Base-by-base conservation (phyloP, 2,113 vertebrate species). In the Orientallactaga bullata region DNA sequence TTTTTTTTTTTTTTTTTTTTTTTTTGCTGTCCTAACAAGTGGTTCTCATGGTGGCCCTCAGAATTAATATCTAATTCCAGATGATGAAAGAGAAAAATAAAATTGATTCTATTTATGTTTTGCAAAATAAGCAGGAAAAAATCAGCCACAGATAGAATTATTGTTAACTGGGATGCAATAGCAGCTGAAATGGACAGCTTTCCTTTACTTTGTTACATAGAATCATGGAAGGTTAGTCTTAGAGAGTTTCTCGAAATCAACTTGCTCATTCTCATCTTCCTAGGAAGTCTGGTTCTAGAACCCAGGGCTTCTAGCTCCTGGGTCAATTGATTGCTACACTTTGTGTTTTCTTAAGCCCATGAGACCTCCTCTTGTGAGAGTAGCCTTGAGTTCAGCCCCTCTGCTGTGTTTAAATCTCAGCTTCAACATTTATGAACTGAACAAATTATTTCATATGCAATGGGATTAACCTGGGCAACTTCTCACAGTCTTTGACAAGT, bases 81-180 rank as follows among this genome's bases (percentile, higher is more conserved):
- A 72, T 61, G 5, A 73, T 37, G 58, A 71, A 76, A 18, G 39
- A 86, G 26, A 39, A 65, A 1, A 26, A 51, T 26, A 63, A 1
- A 37, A 72, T 73, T 77, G 51, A n/a, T 47, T 65, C 39, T 63
- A 17, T 81, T 65, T 66, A 21, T 18, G 39, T 72, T 66, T 63
- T 83, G 5, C 18, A 85, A 91, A 85, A 63, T 42, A 39, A 88
- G 5, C 7, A 72, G 61, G 66, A 72, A 78, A 90, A 32, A 88
- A 85, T 72, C 79, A 80, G 15, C 26, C 89, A 92, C 72, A 86
- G n/a, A 24, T 55, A 77, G 37, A 80, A 74, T 65, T 86, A 23
- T 81, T 32, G 11, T 79, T 86, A 21, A 77, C 35, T 3, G 0
- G 28, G 17, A 42, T 47, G 13, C n/a, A 86, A 80, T 23, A 90